These are phyloP conservation scores for Petrophora chlorosata DNA, from an alignment of 2,888 invertebrate genomes.

Conservation along the genomic window DNA sequence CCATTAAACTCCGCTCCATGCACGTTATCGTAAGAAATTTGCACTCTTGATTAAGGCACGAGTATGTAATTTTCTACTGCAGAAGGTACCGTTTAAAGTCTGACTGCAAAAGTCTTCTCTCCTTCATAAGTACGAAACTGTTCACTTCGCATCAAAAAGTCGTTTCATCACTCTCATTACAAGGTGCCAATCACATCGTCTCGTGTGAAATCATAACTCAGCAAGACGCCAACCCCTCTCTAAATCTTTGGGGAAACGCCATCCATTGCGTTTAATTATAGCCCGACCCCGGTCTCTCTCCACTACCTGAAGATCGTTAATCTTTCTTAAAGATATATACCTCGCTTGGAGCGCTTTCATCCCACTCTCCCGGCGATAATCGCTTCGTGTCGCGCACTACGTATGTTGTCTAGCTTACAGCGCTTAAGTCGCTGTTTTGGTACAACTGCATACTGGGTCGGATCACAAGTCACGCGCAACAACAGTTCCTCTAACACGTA, in stretches of 20 bases:
- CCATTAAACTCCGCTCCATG: too few species aligned
- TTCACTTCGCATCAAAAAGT: conserved; percentile 53
- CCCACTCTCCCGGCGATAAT: conserved; percentile 65
- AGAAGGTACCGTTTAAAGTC: not conserved
- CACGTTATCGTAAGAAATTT: too few species aligned
- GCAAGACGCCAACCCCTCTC: conserved; percentile 75
- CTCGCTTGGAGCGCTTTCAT: conserved; percentile 63
- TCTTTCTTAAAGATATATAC: conserved; percentile 83
- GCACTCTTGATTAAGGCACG: too few species aligned
- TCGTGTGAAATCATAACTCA: conserved; percentile 82
- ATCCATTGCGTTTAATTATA: conserved; percentile 83
- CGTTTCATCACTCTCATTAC: conserved; percentile 69
- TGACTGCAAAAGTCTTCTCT: conserved; percentile 12
- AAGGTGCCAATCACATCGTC: conserved; percentile 74
- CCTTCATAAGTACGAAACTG: conserved; percentile 34
- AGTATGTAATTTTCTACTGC: not conserved
- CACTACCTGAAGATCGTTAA: conserved; percentile 81
- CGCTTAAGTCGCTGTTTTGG: conserved; percentile 53
- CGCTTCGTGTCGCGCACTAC: conserved; percentile 66
- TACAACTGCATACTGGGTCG: conserved; percentile 45
- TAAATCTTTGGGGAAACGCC: conserved; percentile 79
- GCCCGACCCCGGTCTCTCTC: conserved; percentile 69
- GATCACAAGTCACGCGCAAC: conserved; percentile 29
- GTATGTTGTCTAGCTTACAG: conserved; percentile 40
- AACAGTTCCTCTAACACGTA: too few species aligned